Evolutionary conservation across 2,888 invertebrate species (phyloP).

Genomic region (Drosophila testacea): DNA sequence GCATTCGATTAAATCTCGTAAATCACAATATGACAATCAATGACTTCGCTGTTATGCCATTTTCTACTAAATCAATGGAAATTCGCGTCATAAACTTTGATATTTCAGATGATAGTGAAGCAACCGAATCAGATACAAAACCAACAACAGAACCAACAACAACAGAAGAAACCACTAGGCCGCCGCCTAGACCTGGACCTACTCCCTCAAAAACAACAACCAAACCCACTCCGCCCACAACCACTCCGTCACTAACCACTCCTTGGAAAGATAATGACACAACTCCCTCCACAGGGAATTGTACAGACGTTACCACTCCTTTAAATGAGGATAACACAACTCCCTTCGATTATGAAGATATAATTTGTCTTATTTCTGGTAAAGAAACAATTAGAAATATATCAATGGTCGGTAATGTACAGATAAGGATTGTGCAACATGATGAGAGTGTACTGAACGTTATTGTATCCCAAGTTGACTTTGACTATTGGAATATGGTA

Average conservation of each 20-base stretch:
- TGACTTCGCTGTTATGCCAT: background rate
- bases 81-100: background rate
- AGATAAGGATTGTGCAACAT: constrained; percentile 31
- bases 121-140: too few relatives aligned
- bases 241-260: background rate
- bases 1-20: constrained; percentile 35
- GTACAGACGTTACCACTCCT: background rate
- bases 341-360: background rate
- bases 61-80: background rate
- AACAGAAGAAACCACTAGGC: background rate
- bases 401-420: constrained; percentile 20
- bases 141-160: background rate
- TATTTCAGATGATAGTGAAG: background rate
- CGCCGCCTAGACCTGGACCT: background rate
- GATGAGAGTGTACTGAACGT: constrained; percentile 21
- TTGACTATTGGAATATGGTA: constrained; percentile 26
- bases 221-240: background rate
- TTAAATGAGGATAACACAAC: background rate
- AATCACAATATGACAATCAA: background rate
- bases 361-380: constrained; percentile 13
- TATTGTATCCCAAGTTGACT: constrained; percentile 10
- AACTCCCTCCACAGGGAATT: background rate
- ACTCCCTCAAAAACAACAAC: background rate
- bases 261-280: background rate
- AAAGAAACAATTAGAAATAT: background rate